Evolutionary conservation across 2,888 invertebrate genomes (phyloP).

Genomic region (Nebria brevicollis): DNA sequence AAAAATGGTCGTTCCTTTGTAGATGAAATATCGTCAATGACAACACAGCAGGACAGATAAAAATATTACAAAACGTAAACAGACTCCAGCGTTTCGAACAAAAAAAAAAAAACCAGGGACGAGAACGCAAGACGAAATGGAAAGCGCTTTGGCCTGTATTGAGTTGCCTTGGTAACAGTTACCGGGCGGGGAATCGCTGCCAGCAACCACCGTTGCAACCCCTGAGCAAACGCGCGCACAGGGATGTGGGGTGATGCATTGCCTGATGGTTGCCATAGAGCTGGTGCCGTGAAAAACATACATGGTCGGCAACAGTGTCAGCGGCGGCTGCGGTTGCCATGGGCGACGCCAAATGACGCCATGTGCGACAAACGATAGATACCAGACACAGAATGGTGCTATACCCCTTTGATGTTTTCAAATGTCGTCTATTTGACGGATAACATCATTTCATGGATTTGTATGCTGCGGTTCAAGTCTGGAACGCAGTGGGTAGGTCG

Average conservation of each 20-base stretch:
- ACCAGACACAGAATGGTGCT: not conserved
- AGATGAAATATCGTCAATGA: constrained; percentile 35
- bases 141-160: constrained; percentile 24
- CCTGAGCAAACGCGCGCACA: constrained; percentile 53
- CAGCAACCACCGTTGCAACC: constrained; percentile 49
- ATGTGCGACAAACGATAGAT: constrained; percentile 50
- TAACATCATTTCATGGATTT: not conserved
- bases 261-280: constrained; percentile 56
- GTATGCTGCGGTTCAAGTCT: not conserved
- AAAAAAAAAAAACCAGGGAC: constrained; percentile 52
- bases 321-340: not conserved
- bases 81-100: constrained; percentile 51
- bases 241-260: constrained; percentile 56
- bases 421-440: not conserved
- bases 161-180: constrained; percentile 54
- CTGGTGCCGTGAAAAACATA: constrained; percentile 22
- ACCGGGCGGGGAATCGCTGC: constrained; percentile 54
- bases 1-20: constrained; percentile 10
- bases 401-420: not conserved
- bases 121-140: constrained; percentile 32
- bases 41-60: constrained; percentile 51
- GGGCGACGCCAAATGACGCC: constrained; percentile 52
- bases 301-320: constrained; percentile 1
- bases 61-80: constrained; percentile 53
- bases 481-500: not conserved